Evolutionary conservation across 1,140 invertebrate genomes (phyloP).

Genomic region (Polypedilum pembai): DNA sequence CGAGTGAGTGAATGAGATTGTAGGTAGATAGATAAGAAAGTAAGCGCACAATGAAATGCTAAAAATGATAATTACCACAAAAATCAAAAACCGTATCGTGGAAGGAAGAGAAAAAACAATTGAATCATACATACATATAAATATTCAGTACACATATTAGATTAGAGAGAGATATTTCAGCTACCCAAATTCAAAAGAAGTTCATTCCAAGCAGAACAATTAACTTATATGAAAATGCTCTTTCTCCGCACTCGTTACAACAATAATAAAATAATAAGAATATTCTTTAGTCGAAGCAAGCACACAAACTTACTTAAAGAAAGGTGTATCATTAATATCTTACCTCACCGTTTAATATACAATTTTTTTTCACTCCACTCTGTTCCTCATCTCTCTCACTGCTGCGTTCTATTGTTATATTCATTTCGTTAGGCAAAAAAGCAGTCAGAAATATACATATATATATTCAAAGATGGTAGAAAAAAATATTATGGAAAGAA

Average conservation of each 20-base stretch:
- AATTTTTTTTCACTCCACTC: neutral
- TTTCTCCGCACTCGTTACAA: constrained; percentile 2
- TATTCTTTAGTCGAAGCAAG: neutral
- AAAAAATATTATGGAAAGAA: constrained; percentile 2
- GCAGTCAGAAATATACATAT: neutral
- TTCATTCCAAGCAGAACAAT: neutral
- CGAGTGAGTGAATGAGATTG: neutral
- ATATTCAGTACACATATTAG: constrained; percentile 10
- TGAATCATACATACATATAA: constrained; percentile 12
- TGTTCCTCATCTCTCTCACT: neutral
- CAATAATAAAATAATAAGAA: neutral
- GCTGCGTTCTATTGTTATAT: constrained; percentile 12
- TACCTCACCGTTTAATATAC: constrained; percentile 17
- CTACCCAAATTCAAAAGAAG: constrained; percentile 9
- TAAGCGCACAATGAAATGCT: constrained; percentile 16
- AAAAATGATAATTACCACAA: constrained; percentile 23
- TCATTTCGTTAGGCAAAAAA: constrained; percentile 11
- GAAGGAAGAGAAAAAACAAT: neutral
- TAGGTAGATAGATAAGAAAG: constrained; percentile 1
- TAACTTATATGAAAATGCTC: constrained; percentile 5
- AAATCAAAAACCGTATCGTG: constrained; percentile 26
- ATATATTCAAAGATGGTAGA: constrained; percentile 15
- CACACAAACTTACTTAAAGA: neutral
- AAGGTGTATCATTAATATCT: constrained; percentile 13
- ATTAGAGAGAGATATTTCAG: neutral